Percentiles rank a stretch among this genome's conserved stretches.
Conservation (phyloP, 2,113 vertebrate species). For the Macaca mulatta region DNA sequence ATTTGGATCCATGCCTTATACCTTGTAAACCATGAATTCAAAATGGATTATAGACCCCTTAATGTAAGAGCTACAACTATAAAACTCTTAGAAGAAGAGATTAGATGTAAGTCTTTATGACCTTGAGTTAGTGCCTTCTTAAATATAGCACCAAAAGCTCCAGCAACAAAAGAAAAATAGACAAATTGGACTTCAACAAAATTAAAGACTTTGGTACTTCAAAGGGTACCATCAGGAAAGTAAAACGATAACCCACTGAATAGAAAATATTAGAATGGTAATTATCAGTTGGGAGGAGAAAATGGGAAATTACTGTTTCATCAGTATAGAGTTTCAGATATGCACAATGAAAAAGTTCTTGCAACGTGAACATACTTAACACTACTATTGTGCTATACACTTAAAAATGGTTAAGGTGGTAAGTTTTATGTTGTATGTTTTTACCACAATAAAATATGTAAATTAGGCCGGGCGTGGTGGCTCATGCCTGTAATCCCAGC, state of each 20-base stretch:
- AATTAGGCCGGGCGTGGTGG: too few relatives aligned
- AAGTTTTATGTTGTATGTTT: too few relatives aligned
- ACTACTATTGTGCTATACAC: background rate
- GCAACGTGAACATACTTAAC: background rate
- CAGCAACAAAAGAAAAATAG: background rate
- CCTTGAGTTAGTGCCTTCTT: background rate
- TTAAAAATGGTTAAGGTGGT: background rate
- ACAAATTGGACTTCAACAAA: background rate
- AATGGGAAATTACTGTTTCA: background rate
- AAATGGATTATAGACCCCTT: background rate
- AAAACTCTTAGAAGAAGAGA: background rate
- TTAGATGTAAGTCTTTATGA: background rate
- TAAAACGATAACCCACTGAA: background rate
- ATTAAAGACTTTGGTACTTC: background rate
- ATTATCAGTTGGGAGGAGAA: background rate
- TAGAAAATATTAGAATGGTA: background rate
- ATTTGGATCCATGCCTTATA: background rate
- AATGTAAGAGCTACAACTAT: background rate
- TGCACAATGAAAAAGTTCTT: background rate
- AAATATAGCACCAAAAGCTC: background rate
- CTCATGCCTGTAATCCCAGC: too few relatives aligned
- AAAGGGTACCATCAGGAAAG: background rate
- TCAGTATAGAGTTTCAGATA: background rate
- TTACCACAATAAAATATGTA: too few relatives aligned
- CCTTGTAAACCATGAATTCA: background rate